These are phyloP conservation scores for Triplophysa tibetana DNA, from an alignment of 2,113 vertebrate species.

Conservation along the genomic window DNA sequence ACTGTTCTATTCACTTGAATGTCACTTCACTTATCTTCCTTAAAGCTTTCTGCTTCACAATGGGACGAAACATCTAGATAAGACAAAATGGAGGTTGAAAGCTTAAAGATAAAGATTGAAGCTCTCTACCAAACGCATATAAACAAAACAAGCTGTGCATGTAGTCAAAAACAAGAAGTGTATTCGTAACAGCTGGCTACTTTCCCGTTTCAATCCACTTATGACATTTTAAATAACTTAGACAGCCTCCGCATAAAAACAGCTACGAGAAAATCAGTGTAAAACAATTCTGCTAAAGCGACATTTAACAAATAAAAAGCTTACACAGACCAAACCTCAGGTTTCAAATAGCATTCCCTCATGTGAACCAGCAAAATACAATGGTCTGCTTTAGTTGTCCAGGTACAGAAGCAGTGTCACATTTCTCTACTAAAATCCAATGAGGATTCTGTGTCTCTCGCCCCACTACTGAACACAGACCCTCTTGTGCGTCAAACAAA, in stretches of 20 bases:
- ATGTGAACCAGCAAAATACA: constrained; percentile 35
- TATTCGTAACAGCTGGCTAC: neutral
- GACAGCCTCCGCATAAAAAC: neutral
- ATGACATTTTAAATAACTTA: neutral
- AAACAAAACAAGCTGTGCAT: neutral
- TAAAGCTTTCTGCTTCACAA: neutral
- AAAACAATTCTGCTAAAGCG: neutral
- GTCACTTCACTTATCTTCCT: neutral
- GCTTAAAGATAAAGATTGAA: neutral
- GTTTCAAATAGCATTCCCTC: constrained; percentile 31
- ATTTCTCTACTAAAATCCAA: constrained; percentile 53
- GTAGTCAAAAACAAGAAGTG: neutral
- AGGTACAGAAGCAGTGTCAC: constrained; percentile 22
- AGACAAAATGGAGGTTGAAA: neutral
- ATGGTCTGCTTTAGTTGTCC: constrained; percentile 26
- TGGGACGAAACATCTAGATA: neutral
- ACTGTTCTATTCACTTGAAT: neutral
- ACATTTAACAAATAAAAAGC: constrained; percentile 28
- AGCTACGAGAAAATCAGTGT: neutral
- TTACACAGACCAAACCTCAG: constrained; percentile 19
- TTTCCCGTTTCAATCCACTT: neutral
- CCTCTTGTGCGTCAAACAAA: constrained; percentile 51
- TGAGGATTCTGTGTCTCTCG: constrained; percentile 22
- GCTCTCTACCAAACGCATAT: neutral
- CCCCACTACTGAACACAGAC: constrained; percentile 56